phyloP scores from a whole-genome alignment of 2,888 invertebrate genomes.

The Oligia latruncula region DNA sequence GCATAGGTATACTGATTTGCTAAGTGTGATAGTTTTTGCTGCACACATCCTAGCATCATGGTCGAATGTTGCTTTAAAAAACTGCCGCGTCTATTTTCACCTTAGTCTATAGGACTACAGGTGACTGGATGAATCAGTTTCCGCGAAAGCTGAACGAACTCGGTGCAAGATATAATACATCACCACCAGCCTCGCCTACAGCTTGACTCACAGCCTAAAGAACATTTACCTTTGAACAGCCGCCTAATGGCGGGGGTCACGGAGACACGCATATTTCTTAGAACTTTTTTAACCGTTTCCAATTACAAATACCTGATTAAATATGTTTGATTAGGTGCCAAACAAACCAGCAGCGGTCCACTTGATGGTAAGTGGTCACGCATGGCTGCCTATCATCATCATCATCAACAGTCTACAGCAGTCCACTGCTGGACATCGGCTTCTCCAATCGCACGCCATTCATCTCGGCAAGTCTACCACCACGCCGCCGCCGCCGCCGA shows the following conservation, averaged over 20 bases:
- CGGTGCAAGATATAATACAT: conserved; percentile 41
- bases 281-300: conserved; percentile 37
- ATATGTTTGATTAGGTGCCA: conserved; percentile 11
- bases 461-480: background rate
- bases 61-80: background rate
- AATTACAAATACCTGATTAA: conserved; percentile 14
- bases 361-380: background rate
- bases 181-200: conserved; percentile 9
- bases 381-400: background rate
- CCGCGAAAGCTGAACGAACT: conserved; percentile 55
- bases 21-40: background rate
- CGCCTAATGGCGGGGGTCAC: conserved; percentile 58
- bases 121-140: conserved; percentile 58
- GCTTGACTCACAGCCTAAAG: conserved; percentile 62
- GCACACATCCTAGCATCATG: background rate
- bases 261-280: conserved; percentile 43
- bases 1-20: background rate
- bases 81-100: conserved; percentile 25
- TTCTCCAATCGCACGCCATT: background rate
- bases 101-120: conserved; percentile 11
- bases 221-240: conserved; percentile 55
- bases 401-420: background rate
- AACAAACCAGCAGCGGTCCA: background rate
- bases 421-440: background rate
- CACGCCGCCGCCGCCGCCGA: too few species aligned